phyloP scores from a whole-genome alignment of 2,797 vertebrate genomes.

The Antennarius maculatus region DNA sequence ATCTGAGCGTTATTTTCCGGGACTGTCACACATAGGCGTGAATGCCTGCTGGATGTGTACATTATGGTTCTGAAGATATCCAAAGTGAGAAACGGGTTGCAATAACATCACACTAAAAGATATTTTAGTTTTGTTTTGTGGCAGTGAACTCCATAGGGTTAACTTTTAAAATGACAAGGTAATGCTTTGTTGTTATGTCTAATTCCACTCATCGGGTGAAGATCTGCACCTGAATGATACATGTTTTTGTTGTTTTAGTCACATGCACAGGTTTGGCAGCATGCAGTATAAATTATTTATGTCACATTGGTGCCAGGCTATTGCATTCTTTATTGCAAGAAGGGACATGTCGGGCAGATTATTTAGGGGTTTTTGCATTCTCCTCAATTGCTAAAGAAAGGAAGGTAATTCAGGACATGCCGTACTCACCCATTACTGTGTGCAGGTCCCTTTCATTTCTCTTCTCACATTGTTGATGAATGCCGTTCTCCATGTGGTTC shows the following conservation, averaged over 20 bases:
- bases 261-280: neutral
- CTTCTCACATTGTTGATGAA: neutral
- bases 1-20: too few species aligned
- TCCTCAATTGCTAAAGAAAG: conserved; percentile 26
- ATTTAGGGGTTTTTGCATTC: neutral
- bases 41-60: too few species aligned
- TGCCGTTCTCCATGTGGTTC: neutral
- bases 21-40: too few species aligned
- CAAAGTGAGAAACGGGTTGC: too few species aligned
- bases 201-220: conserved; percentile 1
- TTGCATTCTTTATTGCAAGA: conserved; percentile 25
- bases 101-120: too few species aligned
- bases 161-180: neutral
- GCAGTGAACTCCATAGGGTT: too few species aligned
- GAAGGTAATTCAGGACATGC: neutral
- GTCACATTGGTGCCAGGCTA: neutral
- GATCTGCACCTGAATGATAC: neutral
- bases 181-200: neutral
- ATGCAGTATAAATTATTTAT: neutral
- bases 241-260: neutral
- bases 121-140: too few species aligned
- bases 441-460: conserved; percentile 2
- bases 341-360: conserved; percentile 28
- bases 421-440: neutral
- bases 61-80: too few species aligned